A percentile compares a stretch with the other conserved stretches of the same genome.
These are phyloP conservation scores for Nerophis lumbriciformis DNA, from an alignment of 2,113 vertebrate species.

Conservation along the genomic window DNA sequence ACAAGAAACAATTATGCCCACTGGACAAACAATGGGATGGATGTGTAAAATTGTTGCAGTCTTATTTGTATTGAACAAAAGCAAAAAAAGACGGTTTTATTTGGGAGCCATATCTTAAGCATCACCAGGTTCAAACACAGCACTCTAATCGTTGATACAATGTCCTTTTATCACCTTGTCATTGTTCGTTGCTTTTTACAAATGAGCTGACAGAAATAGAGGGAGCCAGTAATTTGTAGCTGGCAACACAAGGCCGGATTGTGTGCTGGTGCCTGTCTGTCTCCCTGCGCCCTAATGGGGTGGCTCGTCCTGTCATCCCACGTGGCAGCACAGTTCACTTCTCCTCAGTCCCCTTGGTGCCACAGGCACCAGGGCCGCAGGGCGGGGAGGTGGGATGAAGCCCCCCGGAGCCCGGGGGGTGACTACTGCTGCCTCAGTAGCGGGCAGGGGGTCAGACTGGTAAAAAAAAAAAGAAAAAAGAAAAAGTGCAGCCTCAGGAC, in stretches of 20 bases:
- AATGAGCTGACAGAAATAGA: conserved; percentile 71
- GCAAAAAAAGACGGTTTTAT: conserved; percentile 15
- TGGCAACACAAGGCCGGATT: conserved; percentile 64
- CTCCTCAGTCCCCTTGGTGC: conserved; percentile 60
- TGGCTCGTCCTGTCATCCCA: conserved; percentile 66
- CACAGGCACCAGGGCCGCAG: conserved; percentile 57
- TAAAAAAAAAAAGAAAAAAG: conserved; percentile 34
- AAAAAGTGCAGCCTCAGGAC: conserved; percentile 61
- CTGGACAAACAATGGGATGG: conserved; percentile 51
- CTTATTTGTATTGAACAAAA: conserved; percentile 43
- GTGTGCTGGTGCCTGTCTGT: conserved; percentile 73
- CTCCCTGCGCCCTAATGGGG: conserved; percentile 62
- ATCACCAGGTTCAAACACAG: conserved; percentile 45
- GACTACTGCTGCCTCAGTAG: conserved; percentile 48
- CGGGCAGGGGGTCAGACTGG: conserved; percentile 62
- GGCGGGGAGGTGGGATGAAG: conserved; percentile 39
- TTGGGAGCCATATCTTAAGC: conserved; percentile 25
- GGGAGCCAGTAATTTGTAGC: conserved; percentile 59
- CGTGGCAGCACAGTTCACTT: conserved; percentile 67
- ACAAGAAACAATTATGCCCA: conserved; percentile 27
- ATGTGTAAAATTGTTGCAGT: conserved; percentile 57
- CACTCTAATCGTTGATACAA: conserved; percentile 50
- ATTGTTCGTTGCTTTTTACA: conserved; percentile 64
- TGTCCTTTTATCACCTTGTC: conserved; percentile 61
- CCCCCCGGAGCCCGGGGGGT: conserved; percentile 48